Conservation (phyloP, 2,888 invertebrate genomes). For the Eupeodes latifasciatus region DNA sequence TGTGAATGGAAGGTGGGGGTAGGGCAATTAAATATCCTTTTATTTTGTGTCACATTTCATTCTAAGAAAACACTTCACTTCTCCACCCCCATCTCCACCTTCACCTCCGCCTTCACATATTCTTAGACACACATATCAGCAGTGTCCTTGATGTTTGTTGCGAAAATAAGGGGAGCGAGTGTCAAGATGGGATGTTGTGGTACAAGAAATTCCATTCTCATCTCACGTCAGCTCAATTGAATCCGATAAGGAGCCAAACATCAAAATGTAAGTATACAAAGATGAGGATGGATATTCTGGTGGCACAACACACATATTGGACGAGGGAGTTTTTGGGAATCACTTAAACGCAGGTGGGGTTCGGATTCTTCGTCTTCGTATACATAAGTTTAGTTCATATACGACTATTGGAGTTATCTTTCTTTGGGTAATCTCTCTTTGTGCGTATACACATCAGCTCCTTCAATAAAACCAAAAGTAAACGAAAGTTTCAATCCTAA, state of each 20-base stretch:
- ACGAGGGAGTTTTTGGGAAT: constrained; percentile 45
- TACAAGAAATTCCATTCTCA: constrained; percentile 69
- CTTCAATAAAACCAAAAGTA: constrained; percentile 65
- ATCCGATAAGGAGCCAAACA: constrained; percentile 72
- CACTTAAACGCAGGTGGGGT: constrained; percentile 66
- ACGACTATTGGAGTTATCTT: background rate
- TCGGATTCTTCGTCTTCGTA: background rate
- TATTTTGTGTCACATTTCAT: constrained; percentile 81
- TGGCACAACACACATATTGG: background rate
- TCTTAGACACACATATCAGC: background rate
- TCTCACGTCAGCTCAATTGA: constrained; percentile 75
- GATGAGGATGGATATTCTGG: constrained; percentile 2
- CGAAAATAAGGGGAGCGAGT: background rate
- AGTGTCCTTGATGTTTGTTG: background rate
- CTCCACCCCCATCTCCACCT: background rate
- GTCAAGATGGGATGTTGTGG: constrained; percentile 19
- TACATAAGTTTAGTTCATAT: background rate
- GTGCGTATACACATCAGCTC: constrained; percentile 26
- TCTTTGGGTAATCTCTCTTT: constrained; percentile 52
- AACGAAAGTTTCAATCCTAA: constrained; percentile 63
- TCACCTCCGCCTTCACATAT: background rate
- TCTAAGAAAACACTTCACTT: constrained; percentile 72
- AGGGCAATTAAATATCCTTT: constrained; percentile 79
- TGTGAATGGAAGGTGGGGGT: background rate
- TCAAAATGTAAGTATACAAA: constrained; percentile 31